phyloP scores from a whole-genome alignment of 2,113 vertebrate genomes.

The Dipodomys merriami region DNA sequence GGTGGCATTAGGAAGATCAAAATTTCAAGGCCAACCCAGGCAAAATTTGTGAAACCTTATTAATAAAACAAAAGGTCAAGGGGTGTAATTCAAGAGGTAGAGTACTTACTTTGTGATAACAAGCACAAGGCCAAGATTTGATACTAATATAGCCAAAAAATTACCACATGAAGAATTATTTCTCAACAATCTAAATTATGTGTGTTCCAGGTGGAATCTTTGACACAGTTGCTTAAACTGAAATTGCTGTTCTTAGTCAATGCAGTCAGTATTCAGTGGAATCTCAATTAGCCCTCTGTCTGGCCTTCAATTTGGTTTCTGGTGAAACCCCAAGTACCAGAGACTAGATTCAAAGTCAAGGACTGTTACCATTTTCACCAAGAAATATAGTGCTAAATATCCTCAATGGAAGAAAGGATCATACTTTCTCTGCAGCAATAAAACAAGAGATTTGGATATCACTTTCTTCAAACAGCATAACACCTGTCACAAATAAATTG shows the following conservation, averaged over 20 bases:
- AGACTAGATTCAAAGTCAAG: constrained; percentile 59
- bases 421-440: constrained; percentile 52
- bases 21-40: too few species aligned
- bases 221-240: background rate
- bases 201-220: constrained; percentile 10
- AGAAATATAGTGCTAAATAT: constrained; percentile 10
- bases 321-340: background rate
- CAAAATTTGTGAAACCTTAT: too few species aligned
- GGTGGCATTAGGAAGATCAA: too few species aligned
- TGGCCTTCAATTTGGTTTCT: constrained; percentile 43
- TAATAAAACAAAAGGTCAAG: too few species aligned
- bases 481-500: constrained; percentile 48
- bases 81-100: too few species aligned
- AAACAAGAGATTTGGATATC: constrained; percentile 41
- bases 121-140: too few species aligned
- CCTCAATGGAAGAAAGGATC: constrained; percentile 47
- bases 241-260: constrained; percentile 57
- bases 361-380: constrained; percentile 29
- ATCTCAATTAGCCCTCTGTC: constrained; percentile 26
- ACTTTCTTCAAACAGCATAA: constrained; percentile 60
- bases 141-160: background rate
- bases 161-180: constrained; percentile 48
- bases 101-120: too few species aligned
- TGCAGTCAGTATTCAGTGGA: constrained; percentile 25
- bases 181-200: constrained; percentile 27